Base-by-base conservation (phyloP, 2,888 invertebrate species). In the Calliopum simillimum region DNA sequence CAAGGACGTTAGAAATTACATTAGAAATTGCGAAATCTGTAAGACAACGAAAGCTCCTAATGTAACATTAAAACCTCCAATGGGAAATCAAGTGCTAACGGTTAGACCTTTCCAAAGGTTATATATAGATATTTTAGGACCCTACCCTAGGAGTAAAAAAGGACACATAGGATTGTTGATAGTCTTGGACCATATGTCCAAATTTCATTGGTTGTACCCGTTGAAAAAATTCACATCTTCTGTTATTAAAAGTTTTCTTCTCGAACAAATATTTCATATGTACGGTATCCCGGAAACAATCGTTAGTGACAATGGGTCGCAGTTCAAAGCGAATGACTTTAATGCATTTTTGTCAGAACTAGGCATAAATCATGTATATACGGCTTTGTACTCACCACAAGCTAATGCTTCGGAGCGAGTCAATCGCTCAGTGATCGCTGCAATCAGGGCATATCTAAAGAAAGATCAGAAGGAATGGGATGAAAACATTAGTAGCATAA, bases 371-470 rank as follows among this genome's bases (percentile, higher is more conserved):
- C 55, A 55, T 55, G 23, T 21, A 1, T 55, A 55, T 23, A 55
- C 55, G 2, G 55, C 55, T 13, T 21, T 55, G 23, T 21, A 55
- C 19, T 55, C 55, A 23, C 55, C 69, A 49, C 69, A 69, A 41
- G 46, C 69, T 2, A 69, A 69, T 25, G 63, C 69, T 2, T 79
- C 79, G 0, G 84, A 84, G 72, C 70, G 81, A 0, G 75, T 79
- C 0, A 83, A 84, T 69, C 68, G 78, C 16, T 78, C 79, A 0
- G 44, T 83, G 2, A 78, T 63, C n/a, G 56, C 63, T 1, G 62
- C 66, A 14, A 69, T 72, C 19, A n/a, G 71, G 13, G 55, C 71
- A 2, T 73, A 61, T 47, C 12, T 73, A 1, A 70, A 71, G 16
- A 33, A 62, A 11, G 73, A 71, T 33, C 69, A 73, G 4, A 43